Conservation (phyloP, 1,140 invertebrate species). For the Leguminivora glycinivorella region DNA sequence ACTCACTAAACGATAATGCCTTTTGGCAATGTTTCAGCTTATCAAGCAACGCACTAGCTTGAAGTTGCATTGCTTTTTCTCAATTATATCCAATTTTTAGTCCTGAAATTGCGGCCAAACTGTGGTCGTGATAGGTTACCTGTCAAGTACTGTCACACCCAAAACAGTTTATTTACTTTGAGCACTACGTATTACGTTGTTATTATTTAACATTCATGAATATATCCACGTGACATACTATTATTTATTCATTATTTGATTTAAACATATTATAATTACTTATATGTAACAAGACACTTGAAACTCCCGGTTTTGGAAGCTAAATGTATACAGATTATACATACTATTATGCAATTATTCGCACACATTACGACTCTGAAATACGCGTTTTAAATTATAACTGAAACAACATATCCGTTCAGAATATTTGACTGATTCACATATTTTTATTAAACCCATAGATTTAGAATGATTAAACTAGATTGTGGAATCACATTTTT, state of each 20-base stretch:
- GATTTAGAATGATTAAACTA: no score
- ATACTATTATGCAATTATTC: background rate
- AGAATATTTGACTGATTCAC: no score
- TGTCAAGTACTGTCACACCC: slow-evolving; percentile 46
- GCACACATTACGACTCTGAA: background rate
- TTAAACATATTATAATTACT: background rate
- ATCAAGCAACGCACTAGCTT: slow-evolving; percentile 62
- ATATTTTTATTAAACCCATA: no score
- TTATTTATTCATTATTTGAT: background rate
- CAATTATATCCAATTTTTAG: background rate
- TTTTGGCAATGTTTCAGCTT: slow-evolving; percentile 70
- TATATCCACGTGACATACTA: background rate
- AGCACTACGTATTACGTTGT: background rate
- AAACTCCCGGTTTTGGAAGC: slow-evolving; percentile 27
- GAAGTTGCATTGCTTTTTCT: slow-evolving; percentile 59
- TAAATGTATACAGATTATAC: slow-evolving; percentile 15
- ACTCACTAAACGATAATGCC: slow-evolving; percentile 60
- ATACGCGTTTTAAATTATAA: background rate
- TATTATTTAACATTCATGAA: background rate
- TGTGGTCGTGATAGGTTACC: slow-evolving; percentile 58
- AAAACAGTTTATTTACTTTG: slow-evolving; percentile 28
- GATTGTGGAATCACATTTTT: no score
- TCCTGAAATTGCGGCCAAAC: slow-evolving; percentile 11
- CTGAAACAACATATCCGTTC: background rate
- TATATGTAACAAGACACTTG: background rate